A percentile compares a stretch with the other conserved stretches of the same genome.
phyloP scores from a whole-genome alignment of 2,113 vertebrate genomes.

The Anguilla rostrata region DNA sequence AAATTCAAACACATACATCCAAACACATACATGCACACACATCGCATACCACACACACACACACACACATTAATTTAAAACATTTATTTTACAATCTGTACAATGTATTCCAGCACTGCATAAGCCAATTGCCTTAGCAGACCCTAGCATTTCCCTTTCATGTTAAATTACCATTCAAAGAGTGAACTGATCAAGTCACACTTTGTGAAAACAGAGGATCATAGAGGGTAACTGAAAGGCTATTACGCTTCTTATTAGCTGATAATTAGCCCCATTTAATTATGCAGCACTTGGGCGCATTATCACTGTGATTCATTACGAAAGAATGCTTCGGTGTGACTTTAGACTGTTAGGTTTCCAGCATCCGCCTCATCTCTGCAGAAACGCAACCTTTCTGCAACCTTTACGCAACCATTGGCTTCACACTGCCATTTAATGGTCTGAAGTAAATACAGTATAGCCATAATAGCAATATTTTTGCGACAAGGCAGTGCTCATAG shows the following conservation, averaged over 20 bases:
- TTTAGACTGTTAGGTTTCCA: not conserved
- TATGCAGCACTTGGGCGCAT: constrained; percentile 17
- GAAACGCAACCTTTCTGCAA: constrained; percentile 2
- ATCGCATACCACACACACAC: not conserved
- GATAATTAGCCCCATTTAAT: constrained; percentile 28
- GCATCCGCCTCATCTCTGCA: not conserved
- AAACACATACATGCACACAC: not conserved
- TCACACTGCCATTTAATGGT: not conserved
- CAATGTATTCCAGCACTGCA: not conserved
- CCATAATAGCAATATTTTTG: not conserved
- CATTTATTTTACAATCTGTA: not conserved
- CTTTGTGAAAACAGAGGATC: constrained; percentile 15
- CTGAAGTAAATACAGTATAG: not conserved
- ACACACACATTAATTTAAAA: not conserved
- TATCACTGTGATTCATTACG: constrained; percentile 4
- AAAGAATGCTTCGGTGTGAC: not conserved
- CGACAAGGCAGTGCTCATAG: no score
- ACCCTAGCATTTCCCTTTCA: constrained; percentile 14
- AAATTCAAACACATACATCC: not conserved
- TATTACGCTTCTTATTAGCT: constrained; percentile 28
- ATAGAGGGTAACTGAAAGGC: constrained; percentile 25
- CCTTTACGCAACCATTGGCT: not conserved
- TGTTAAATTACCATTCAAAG: constrained; percentile 28
- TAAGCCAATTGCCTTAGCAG: constrained; percentile 5
- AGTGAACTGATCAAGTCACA: constrained; percentile 22